phyloP scores from a whole-genome alignment of 2,888 invertebrate species.

The Polyommatus iphigenia region DNA sequence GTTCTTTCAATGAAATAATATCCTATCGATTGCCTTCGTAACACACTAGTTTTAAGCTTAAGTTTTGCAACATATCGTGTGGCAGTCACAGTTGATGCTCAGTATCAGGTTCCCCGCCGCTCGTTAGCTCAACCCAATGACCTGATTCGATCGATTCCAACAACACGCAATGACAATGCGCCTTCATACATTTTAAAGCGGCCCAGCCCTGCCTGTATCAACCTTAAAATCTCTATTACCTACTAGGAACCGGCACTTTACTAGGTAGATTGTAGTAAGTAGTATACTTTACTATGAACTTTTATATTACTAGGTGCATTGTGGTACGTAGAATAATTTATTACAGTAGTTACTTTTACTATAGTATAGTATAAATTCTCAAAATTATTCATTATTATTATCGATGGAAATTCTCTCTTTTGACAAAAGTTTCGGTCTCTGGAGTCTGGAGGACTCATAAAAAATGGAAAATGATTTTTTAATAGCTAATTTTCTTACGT shows the following conservation, averaged over 20 bases:
- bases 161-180: slow-evolving; percentile 35
- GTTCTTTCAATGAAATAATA: neutral
- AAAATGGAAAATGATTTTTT: too few species aligned
- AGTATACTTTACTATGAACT: too few species aligned
- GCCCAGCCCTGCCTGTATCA: neutral
- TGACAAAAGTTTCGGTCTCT: too few species aligned
- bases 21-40: neutral
- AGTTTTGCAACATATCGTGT: slow-evolving; percentile 19
- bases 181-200: slow-evolving; percentile 20
- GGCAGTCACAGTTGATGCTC: slow-evolving; percentile 26
- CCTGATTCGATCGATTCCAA: slow-evolving; percentile 62
- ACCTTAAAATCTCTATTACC: neutral
- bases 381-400: too few species aligned
- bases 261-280: neutral
- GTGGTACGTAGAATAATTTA: too few species aligned
- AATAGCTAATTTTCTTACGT: too few species aligned
- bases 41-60: neutral
- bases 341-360: too few species aligned
- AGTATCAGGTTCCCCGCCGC: slow-evolving; percentile 40
- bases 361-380: too few species aligned
- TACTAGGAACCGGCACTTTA: neutral
- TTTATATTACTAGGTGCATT: too few species aligned
- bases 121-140: slow-evolving; percentile 53
- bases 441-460: too few species aligned
- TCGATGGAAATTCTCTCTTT: too few species aligned